These are phyloP conservation scores for Ceramica pisi DNA, from an alignment of 2,888 invertebrate genomes.

Conservation along the genomic window DNA sequence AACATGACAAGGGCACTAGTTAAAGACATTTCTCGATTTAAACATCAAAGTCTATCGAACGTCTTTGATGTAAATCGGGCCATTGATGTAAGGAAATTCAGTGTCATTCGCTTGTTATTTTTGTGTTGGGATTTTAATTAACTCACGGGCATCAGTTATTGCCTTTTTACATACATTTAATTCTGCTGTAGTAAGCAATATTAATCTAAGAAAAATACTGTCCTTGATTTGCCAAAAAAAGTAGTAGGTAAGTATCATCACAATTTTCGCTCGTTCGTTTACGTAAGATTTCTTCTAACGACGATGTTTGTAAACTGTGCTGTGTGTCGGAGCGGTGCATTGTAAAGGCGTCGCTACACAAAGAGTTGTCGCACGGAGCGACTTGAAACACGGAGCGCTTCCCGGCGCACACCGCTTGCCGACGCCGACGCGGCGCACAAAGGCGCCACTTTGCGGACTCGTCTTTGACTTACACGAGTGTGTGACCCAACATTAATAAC, in stretches of 20 bases:
- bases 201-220: too few species aligned
- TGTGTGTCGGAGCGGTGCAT: conserved; percentile 68
- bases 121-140: conserved; percentile 26
- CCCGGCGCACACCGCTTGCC: conserved; percentile 56
- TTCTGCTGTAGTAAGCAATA: neutral
- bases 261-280: conserved; percentile 1
- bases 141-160: conserved; percentile 13
- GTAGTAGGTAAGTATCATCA: neutral
- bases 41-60: conserved; percentile 86
- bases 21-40: conserved; percentile 79
- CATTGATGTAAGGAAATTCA: conserved; percentile 84
- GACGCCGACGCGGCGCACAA: conserved; percentile 78
- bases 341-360: conserved; percentile 82
- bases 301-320: conserved; percentile 68
- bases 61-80: conserved; percentile 85
- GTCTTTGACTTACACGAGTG: conserved; percentile 85
- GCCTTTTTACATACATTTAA: neutral
- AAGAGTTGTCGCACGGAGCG: conserved; percentile 83
- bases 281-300: conserved; percentile 47
- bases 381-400: conserved; percentile 75
- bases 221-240: neutral
- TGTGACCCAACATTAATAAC: conserved; percentile 88
- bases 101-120: conserved; percentile 65
- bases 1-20: conserved; percentile 81
- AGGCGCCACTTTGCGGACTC: conserved; percentile 87